These are phyloP conservation scores for Anolis sagrei DNA, from an alignment of 2,113 vertebrate species.

Conservation along the genomic window DNA sequence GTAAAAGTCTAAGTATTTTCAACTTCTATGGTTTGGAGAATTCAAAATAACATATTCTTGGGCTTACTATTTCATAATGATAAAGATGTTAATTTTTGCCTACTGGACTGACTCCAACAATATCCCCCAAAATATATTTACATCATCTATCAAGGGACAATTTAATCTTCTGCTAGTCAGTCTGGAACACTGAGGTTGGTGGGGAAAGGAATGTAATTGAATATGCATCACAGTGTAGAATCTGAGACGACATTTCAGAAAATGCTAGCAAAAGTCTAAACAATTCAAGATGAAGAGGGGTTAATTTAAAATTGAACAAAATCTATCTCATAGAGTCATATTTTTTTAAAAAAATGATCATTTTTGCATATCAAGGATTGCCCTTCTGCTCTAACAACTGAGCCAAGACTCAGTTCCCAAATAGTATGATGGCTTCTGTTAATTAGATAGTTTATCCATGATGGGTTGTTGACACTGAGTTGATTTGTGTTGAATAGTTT, in stretches of 20 bases:
- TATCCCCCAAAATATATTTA: neutral
- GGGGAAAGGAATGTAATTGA: neutral
- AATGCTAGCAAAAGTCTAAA: constrained; percentile 60
- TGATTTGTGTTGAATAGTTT: constrained; percentile 86
- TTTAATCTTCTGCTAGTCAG: neutral
- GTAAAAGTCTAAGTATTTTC: neutral
- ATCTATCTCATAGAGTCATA: constrained; percentile 75
- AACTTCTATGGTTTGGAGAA: neutral
- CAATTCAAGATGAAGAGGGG: constrained; percentile 57
- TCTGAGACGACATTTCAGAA: neutral
- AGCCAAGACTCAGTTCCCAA: constrained; percentile 86
- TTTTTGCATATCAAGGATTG: constrained; percentile 85
- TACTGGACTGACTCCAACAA: neutral
- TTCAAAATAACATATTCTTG: neutral
- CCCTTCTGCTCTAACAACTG: constrained; percentile 83
- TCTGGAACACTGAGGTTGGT: neutral
- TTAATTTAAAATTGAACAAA: constrained; percentile 78
- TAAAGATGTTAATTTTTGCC: constrained; percentile 2
- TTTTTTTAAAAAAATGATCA: constrained; percentile 63
- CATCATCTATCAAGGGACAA: neutral
- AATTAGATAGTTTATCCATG: constrained; percentile 86
- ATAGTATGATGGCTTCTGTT: constrained; percentile 86
- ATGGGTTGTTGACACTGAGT: constrained; percentile 86
- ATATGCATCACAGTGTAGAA: neutral
- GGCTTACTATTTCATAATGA: neutral